phyloP scores from a whole-genome alignment of 2,888 invertebrate genomes.

The Campoplex nolae region DNA sequence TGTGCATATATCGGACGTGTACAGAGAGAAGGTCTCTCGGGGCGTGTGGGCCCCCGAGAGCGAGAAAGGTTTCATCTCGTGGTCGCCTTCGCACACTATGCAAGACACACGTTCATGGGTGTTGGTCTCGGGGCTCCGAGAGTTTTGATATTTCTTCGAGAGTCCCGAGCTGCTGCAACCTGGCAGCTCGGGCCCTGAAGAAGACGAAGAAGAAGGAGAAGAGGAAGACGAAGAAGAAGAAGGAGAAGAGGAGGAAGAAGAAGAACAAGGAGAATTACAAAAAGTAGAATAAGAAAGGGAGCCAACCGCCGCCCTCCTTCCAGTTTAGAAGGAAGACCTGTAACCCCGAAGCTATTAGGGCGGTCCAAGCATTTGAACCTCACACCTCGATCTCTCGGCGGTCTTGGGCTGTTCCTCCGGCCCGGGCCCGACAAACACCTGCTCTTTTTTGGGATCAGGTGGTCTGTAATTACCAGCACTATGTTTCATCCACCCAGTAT shows the following conservation, averaged over 20 bases:
- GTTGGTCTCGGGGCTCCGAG: slow-evolving; percentile 18
- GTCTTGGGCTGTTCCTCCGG: slow-evolving; percentile 42
- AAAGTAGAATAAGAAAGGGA: slow-evolving; percentile 51
- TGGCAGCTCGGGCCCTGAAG: slow-evolving; percentile 49
- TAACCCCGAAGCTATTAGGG: slow-evolving; percentile 83
- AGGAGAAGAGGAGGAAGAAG: slow-evolving; percentile 53
- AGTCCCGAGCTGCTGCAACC: slow-evolving; percentile 53
- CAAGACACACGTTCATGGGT: slow-evolving; percentile 31
- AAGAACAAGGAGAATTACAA: slow-evolving; percentile 36
- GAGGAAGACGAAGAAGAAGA: slow-evolving; percentile 32
- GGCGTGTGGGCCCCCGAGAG: slow-evolving; percentile 38
- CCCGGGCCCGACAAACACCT: slow-evolving; percentile 80
- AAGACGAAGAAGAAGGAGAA: slow-evolving; percentile 47
- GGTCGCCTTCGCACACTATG: slow-evolving; percentile 27
- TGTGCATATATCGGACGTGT: background rate
- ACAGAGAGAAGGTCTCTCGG: slow-evolving; percentile 22
- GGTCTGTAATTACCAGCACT: slow-evolving; percentile 83
- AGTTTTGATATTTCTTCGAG: slow-evolving; percentile 51
- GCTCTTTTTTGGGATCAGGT: slow-evolving; percentile 83
- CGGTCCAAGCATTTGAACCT: slow-evolving; percentile 83
- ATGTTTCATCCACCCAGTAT: slow-evolving; percentile 80
- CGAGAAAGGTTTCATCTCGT: slow-evolving; percentile 37
- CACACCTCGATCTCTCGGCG: slow-evolving; percentile 82
- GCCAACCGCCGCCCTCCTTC: slow-evolving; percentile 68
- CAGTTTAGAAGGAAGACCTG: slow-evolving; percentile 79